Conservation (phyloP, 2,797 vertebrate genomes). For the Neosalanx taihuensis region DNA sequence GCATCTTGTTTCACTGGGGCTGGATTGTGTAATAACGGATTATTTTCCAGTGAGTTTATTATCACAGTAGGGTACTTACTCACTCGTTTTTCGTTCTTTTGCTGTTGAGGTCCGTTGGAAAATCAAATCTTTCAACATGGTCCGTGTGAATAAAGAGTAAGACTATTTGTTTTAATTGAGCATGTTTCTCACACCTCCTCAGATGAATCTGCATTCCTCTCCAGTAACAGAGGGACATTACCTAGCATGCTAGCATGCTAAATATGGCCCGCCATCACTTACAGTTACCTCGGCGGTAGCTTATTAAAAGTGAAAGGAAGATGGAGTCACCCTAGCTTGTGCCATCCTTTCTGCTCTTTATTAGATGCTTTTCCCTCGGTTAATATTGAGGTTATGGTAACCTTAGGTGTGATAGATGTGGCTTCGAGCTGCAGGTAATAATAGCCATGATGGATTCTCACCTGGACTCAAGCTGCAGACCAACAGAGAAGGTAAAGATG, state of each 20-base stretch:
- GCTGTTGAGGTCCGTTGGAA: neutral
- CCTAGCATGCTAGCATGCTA: neutral
- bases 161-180: neutral
- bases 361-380: neutral
- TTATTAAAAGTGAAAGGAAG: slow-evolving; percentile 11
- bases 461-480: slow-evolving; percentile 25
- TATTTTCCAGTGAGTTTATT: slow-evolving; percentile 1
- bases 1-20: slow-evolving; percentile 12
- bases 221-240: neutral
- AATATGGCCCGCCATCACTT: slow-evolving; percentile 2
- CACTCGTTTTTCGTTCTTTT: neutral
- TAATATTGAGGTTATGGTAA: slow-evolving; percentile 27
- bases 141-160: neutral
- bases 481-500: slow-evolving; percentile 29
- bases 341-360: slow-evolving; percentile 1
- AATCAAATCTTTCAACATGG: neutral
- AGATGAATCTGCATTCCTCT: neutral
- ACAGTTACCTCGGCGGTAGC: slow-evolving; percentile 3
- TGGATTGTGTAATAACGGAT: slow-evolving; percentile 11
- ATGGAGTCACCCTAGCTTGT: neutral
- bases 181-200: neutral
- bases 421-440: slow-evolving; percentile 44
- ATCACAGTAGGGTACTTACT: neutral
- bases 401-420: slow-evolving; percentile 46
- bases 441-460: slow-evolving; percentile 48